Evolutionary conservation across 2,113 vertebrate species (phyloP).

Genomic region (Dicerorhinus sumatrensis): DNA sequence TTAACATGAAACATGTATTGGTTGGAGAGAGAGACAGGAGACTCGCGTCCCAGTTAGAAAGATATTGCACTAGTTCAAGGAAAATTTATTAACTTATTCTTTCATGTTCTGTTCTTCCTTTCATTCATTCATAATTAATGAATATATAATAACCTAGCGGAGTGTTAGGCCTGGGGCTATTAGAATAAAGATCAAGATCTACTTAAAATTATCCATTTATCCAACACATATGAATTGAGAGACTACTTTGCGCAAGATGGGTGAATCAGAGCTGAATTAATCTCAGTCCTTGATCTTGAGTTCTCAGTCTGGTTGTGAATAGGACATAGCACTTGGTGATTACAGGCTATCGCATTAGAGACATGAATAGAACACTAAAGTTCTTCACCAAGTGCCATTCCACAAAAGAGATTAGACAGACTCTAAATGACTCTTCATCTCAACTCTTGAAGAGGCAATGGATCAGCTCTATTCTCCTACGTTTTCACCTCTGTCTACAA

Average conservation of each 20-base stretch:
- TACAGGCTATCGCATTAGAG: fast-evolving
- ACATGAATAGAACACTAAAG: not conserved
- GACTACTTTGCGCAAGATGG: not conserved
- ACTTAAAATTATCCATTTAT: conserved; percentile 3
- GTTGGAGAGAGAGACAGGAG: not conserved
- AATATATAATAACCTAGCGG: not conserved
- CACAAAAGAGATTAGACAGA: not conserved
- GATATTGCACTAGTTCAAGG: not conserved
- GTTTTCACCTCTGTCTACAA: not conserved
- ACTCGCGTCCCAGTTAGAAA: not conserved
- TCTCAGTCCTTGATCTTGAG: not conserved
- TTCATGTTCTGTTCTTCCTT: not conserved
- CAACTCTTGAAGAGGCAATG: not conserved
- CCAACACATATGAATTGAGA: not conserved
- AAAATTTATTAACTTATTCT: not conserved
- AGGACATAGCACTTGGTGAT: not conserved
- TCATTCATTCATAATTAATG: not conserved
- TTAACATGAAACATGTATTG: not conserved
- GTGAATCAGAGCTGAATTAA: not conserved
- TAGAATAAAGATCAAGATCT: not conserved
- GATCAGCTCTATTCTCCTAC: not conserved
- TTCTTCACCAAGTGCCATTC: not conserved
- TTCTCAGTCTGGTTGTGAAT: not conserved
- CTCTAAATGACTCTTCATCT: not conserved
- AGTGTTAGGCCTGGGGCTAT: not conserved